These are phyloP conservation scores for Alosa alosa DNA, from an alignment of 2,113 vertebrate genomes.

Conservation along the genomic window DNA sequence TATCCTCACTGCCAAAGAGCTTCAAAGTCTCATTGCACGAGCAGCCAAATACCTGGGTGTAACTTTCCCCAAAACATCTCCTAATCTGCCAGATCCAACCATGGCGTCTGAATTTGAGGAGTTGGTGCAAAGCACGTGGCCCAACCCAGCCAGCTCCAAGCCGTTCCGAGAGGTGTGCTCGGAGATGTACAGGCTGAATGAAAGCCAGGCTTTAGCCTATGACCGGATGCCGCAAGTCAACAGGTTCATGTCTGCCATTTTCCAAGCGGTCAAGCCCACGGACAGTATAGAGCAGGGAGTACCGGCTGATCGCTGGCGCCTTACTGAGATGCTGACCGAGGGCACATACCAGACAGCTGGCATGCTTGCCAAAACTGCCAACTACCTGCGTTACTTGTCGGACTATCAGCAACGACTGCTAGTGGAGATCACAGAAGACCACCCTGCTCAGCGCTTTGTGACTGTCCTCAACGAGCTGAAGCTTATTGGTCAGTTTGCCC, in stretches of 20 bases:
- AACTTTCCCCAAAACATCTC: slow-evolving; percentile 31
- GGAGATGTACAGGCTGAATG: slow-evolving; percentile 49
- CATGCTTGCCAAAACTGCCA: slow-evolving; percentile 53
- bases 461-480: slow-evolving; percentile 44
- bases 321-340: slow-evolving; percentile 45
- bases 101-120: slow-evolving; percentile 53
- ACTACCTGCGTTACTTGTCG: slow-evolving; percentile 53
- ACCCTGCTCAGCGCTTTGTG: slow-evolving; percentile 25
- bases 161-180: slow-evolving; percentile 44
- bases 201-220: slow-evolving; percentile 47
- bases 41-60: slow-evolving; percentile 47
- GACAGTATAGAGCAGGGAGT: slow-evolving; percentile 27
- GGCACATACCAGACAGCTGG: slow-evolving; percentile 49
- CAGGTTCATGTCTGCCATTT: slow-evolving; percentile 51
- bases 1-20: slow-evolving; percentile 36
- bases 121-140: slow-evolving; percentile 49
- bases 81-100: slow-evolving; percentile 25
- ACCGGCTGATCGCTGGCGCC: slow-evolving; percentile 37
- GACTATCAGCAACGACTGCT: slow-evolving; percentile 51
- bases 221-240: slow-evolving; percentile 51
- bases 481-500: slow-evolving; percentile 48
- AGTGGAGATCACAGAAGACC: slow-evolving; percentile 43
- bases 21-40: slow-evolving; percentile 46
- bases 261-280: slow-evolving; percentile 46
- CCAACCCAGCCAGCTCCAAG: slow-evolving; percentile 46